Evolutionary conservation across 1,140 invertebrate species (phyloP).

Genomic region (Orius laevigatus): DNA sequence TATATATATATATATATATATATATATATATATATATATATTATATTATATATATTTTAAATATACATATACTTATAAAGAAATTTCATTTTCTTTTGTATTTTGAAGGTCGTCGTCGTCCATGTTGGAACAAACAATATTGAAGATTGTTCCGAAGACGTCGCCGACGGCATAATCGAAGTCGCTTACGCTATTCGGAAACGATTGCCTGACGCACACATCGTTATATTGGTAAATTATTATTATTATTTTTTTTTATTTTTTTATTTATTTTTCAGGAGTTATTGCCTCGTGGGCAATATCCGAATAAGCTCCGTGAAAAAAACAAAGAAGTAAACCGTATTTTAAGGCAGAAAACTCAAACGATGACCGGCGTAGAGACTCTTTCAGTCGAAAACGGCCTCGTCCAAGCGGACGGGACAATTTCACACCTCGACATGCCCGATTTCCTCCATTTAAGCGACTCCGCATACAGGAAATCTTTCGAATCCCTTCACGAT

Average conservation of each 20-base stretch:
- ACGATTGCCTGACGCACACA: constrained; percentile 58
- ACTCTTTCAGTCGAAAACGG: constrained; percentile 55
- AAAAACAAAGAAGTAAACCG: constrained; percentile 60
- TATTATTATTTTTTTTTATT: constrained; percentile 11
- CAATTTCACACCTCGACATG: constrained; percentile 73
- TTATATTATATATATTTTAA: constrained; percentile 11
- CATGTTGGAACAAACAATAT: constrained; percentile 78
- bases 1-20: too few species aligned
- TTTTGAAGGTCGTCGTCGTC: constrained; percentile 60
- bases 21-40: too few species aligned
- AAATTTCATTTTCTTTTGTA: constrained; percentile 7
- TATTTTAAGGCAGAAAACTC: constrained; percentile 42
- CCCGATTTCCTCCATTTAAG: constrained; percentile 76
- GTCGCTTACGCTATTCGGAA: constrained; percentile 54
- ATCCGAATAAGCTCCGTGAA: constrained; percentile 60
- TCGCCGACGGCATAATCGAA: constrained; percentile 61
- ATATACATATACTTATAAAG: neutral
- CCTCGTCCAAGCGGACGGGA: constrained; percentile 56
- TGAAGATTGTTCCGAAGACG: constrained; percentile 53
- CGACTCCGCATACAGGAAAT: constrained; percentile 63
- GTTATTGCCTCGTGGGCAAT: constrained; percentile 65
- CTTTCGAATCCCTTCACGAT: constrained; percentile 65
- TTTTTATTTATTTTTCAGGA: constrained; percentile 39
- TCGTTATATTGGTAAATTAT: constrained; percentile 62
- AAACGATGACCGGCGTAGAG: constrained; percentile 43